Evolutionary conservation across 2,113 vertebrate species (phyloP).

Genomic region (Limnothrissa miodon): DNA sequence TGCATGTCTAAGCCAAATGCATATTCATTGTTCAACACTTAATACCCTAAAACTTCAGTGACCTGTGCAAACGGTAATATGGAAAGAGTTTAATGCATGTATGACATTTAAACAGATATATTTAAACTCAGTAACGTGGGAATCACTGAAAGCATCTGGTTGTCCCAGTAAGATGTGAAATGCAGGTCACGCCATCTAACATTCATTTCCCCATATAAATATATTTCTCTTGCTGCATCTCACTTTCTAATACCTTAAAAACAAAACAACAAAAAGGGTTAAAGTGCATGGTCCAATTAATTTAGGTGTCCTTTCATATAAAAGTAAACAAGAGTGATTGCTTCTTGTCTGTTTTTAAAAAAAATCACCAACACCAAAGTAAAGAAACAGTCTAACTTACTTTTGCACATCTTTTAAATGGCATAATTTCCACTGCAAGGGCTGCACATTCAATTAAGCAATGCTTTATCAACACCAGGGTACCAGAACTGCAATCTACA

Average conservation of each 20-base stretch:
- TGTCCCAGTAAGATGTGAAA: neutral
- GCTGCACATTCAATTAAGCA: constrained; percentile 16
- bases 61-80: neutral
- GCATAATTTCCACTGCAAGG: constrained; percentile 2
- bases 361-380: neutral
- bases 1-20: neutral
- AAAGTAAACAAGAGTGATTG: constrained; percentile 28
- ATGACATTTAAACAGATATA: neutral
- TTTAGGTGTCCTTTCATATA: constrained; percentile 33
- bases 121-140: neutral
- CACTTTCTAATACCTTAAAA: neutral
- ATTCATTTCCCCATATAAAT: neutral
- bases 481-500: constrained; percentile 15
- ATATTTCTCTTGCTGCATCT: neutral
- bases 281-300: constrained; percentile 47
- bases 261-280: neutral
- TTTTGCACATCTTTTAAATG: constrained; percentile 21
- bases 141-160: neutral
- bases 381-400: constrained; percentile 13
- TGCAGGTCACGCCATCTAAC: neutral
- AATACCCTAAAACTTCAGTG: neutral
- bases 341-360: neutral
- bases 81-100: neutral
- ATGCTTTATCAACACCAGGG: constrained; percentile 15
- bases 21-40: neutral